phyloP scores from a whole-genome alignment of 2,888 invertebrate genomes.

The Frankliniella intonsa region DNA sequence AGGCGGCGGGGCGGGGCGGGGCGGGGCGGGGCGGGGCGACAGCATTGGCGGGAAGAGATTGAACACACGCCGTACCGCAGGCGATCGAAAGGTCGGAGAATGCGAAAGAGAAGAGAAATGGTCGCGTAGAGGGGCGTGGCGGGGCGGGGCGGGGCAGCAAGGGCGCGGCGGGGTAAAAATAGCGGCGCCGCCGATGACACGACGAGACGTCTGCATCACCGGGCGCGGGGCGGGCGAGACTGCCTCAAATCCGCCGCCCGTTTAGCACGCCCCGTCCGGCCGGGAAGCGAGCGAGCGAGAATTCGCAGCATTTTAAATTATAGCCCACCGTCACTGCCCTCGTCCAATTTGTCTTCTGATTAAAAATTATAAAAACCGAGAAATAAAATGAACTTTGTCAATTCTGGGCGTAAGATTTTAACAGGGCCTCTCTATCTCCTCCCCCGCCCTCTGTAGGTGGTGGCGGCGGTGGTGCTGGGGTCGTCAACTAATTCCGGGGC shows the following conservation, averaged over 20 bases:
- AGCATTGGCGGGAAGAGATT: too few relatives aligned
- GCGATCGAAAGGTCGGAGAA: not conserved
- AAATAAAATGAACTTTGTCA: too few relatives aligned
- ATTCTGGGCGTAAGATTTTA: too few relatives aligned
- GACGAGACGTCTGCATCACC: not conserved
- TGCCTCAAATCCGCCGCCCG: not conserved
- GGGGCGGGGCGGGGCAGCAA: not conserved
- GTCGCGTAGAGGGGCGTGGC: not conserved
- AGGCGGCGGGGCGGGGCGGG: too few relatives aligned
- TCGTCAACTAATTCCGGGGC: not conserved
- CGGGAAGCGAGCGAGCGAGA: not conserved
- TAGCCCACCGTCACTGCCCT: too few relatives aligned
- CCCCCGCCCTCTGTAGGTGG: too few relatives aligned
- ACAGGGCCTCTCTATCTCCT: too few relatives aligned
- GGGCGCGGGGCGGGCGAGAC: not conserved
- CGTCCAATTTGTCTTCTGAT: too few relatives aligned
- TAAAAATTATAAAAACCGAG: too few relatives aligned
- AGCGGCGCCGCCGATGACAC: not conserved
- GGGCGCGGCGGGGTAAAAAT: not conserved
- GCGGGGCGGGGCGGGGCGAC: too few relatives aligned
- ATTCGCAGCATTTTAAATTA: too few relatives aligned
- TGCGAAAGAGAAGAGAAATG: slow-evolving; percentile 17
- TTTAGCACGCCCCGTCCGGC: not conserved
- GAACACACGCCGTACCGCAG: not conserved
- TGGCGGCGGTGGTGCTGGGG: slow-evolving; percentile 4